Conservation (phyloP, 2,888 invertebrate species). For the Eugnorisma glareosa region DNA sequence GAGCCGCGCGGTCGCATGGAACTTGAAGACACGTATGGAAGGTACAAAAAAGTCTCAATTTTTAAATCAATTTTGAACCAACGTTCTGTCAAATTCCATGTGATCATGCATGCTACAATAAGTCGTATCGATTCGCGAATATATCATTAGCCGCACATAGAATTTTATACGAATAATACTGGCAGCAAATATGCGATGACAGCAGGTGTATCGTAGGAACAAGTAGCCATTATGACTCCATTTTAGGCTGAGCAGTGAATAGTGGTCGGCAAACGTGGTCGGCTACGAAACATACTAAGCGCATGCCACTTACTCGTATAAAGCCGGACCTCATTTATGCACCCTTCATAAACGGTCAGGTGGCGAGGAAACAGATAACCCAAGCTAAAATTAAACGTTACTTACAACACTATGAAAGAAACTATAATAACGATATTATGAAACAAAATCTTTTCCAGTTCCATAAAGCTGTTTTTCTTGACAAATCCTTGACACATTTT, state of each 20-base stretch:
- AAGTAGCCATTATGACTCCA: conserved; percentile 89
- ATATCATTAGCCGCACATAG: conserved; percentile 70
- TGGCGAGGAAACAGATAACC: conserved; percentile 79
- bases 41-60: conserved; percentile 56
- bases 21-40: conserved; percentile 63
- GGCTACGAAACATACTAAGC: conserved; percentile 83
- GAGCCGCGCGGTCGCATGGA: conserved; percentile 67
- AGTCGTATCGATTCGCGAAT: conserved; percentile 63
- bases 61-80: conserved; percentile 46
- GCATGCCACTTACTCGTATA: conserved; percentile 72
- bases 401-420: conserved; percentile 46
- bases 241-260: conserved; percentile 88
- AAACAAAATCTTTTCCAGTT: conserved; percentile 53
- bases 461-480: conserved; percentile 64
- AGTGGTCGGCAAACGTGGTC: conserved; percentile 81
- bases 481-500: conserved; percentile 70
- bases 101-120: conserved; percentile 67
- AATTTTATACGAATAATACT: conserved; percentile 81
- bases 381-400: conserved; percentile 50
- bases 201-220: conserved; percentile 88
- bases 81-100: conserved; percentile 76
- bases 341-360: conserved; percentile 87
- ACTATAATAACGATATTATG: conserved; percentile 43
- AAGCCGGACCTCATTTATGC: conserved; percentile 86
- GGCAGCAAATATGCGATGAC: conserved; percentile 82